A percentile compares a stretch with the other conserved stretches of the same genome.
Evolutionary conservation across 2,888 invertebrate species (phyloP).

Genomic region (Amphiduros pacificus): DNA sequence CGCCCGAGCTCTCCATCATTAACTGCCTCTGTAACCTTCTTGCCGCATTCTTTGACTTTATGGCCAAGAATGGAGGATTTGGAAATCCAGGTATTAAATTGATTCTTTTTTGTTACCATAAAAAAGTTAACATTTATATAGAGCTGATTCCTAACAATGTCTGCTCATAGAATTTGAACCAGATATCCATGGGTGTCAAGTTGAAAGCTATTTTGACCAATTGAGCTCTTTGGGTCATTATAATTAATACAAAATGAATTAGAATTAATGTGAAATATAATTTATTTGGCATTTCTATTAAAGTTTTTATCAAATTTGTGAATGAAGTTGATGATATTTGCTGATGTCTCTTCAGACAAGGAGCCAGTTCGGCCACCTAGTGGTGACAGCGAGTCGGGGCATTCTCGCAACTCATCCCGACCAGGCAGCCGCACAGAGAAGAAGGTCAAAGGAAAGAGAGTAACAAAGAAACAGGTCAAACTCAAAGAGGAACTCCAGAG

Average conservation of each 20-base stretch:
- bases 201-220: too few relatives aligned
- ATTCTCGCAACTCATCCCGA: conserved; percentile 10
- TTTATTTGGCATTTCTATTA: too few relatives aligned
- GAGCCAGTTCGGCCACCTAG: conserved; percentile 23
- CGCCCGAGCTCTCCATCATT: conserved; percentile 49
- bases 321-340: too few relatives aligned
- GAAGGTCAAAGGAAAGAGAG: neutral
- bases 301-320: too few relatives aligned
- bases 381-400: conserved; percentile 34
- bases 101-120: too few relatives aligned
- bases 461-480: neutral
- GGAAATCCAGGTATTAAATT: conserved; percentile 54
- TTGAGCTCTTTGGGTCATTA: too few relatives aligned
- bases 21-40: conserved; percentile 53
- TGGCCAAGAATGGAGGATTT: conserved; percentile 54
- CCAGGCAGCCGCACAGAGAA: conserved; percentile 4
- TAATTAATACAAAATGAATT: too few relatives aligned
- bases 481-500: conserved; percentile 7
- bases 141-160: too few relatives aligned
- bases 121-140: neutral
- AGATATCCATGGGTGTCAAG: too few relatives aligned
- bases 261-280: too few relatives aligned
- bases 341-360: too few relatives aligned
- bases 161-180: too few relatives aligned
- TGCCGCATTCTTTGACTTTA: conserved; percentile 53